These are phyloP conservation scores for Oedothorax gibbosus DNA, from an alignment of 1,140 invertebrate genomes.

Conservation along the genomic window DNA sequence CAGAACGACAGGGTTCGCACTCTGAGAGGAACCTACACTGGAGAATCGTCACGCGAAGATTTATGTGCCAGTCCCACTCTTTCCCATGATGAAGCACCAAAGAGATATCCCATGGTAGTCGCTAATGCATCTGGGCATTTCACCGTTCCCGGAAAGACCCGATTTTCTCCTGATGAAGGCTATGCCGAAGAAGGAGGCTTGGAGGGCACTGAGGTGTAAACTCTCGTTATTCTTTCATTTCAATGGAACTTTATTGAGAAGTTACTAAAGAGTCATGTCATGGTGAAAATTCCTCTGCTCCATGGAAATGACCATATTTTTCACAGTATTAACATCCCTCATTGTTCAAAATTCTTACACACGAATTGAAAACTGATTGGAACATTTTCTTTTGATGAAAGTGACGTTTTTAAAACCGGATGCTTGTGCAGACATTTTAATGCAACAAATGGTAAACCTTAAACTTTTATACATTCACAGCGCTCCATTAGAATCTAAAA, in stretches of 20 bases:
- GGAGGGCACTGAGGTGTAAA: conserved; percentile 88
- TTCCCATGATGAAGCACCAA: conserved; percentile 33
- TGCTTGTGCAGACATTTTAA: conserved; percentile 37
- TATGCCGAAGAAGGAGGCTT: conserved; percentile 80
- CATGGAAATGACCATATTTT: conserved; percentile 35
- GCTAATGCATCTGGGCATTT: conserved; percentile 58
- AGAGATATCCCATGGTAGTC: conserved; percentile 53
- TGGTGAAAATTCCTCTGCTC: conserved; percentile 27
- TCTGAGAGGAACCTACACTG: conserved; percentile 36
- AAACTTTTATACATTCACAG: conserved; percentile 48
- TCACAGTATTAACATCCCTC: conserved; percentile 42
- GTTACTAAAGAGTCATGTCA: conserved; percentile 9
- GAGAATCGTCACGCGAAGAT: conserved; percentile 23
- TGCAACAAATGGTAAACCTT: conserved; percentile 21
- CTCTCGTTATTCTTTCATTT: conserved; percentile 5
- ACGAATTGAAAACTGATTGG: neutral
- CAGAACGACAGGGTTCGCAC: conserved; percentile 56
- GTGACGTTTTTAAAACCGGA: conserved; percentile 33
- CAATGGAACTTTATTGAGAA: neutral
- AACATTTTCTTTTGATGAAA: conserved; percentile 31
- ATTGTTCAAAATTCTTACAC: conserved; percentile 18
- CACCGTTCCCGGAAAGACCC: conserved; percentile 59
- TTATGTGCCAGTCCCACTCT: conserved; percentile 19
- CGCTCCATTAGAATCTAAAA: neutral
- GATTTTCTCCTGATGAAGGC: conserved; percentile 88